Conservation (phyloP, 2,888 invertebrate species). For the Drosophila nigricruria region DNA sequence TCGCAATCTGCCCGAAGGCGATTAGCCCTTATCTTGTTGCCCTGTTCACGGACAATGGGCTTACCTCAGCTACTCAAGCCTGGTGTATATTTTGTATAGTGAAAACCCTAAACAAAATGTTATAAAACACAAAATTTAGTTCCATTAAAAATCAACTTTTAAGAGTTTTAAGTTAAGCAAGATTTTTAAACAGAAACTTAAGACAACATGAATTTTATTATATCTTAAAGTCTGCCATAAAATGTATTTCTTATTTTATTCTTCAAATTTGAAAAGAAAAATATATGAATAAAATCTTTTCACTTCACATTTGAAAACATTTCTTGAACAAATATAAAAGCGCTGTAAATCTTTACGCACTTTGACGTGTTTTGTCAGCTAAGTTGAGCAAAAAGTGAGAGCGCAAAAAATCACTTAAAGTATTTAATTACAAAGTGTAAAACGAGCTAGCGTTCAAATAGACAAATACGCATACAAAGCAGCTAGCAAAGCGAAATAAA, state of each 20-base stretch:
- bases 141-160: neutral
- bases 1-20: neutral
- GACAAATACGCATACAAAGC: conserved; percentile 36
- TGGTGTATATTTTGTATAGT: neutral
- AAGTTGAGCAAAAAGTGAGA: conserved; percentile 43
- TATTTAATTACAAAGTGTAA: conserved; percentile 73
- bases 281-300: neutral
- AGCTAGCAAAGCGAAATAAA: conserved; percentile 52
- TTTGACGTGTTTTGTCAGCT: conserved; percentile 55
- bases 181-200: neutral
- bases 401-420: conserved; percentile 72
- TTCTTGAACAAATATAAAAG: neutral
- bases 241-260: neutral
- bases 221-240: neutral
- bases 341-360: conserved; percentile 37
- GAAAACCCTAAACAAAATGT: neutral
- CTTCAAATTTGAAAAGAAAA: neutral
- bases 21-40: neutral
- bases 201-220: too few species aligned
- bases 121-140: neutral
- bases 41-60: neutral
- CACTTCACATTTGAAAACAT: neutral
- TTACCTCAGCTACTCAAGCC: neutral
- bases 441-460: conserved; percentile 29
- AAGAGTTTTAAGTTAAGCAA: neutral